Evolutionary conservation across 2,888 invertebrate genomes (phyloP), one percentile per base, ranked within the genome.

Genomic region (Shargacucullia verbasci): DNA sequence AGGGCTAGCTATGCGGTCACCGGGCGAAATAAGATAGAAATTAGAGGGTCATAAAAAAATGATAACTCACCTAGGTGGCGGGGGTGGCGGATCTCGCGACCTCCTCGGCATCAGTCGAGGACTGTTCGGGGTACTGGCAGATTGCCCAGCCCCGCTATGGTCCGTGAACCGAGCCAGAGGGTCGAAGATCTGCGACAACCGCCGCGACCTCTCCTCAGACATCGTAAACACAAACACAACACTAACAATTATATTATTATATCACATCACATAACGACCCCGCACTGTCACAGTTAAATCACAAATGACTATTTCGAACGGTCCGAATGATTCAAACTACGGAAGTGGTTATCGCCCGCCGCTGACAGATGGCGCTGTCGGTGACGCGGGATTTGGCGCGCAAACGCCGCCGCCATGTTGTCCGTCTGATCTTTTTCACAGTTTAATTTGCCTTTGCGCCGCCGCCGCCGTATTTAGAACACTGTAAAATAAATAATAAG

Each of bases 101-200:
- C 95, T 88, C 57, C 95, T 94, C 45, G 96, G 96, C 93, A 97
- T 83, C 66, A 97, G 90, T 61, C 96, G 94, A 20, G 97, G 97
- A 81, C 97, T 97, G 80, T 96, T 96, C 45, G 97, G 96, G 27
- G 96, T 96, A 62, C 96, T 96, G 41, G 88, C 88, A 54, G 94
- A 94, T 46, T 90, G 92, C 7, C 92, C 91, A 78, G 95, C 90
- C 75, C 95, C 91, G 75, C 95, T 95, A 76, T 95, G 92, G 85
- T 97, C 96, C 88, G 96, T 96, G 68, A 97, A 94, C 87, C 97
- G 94, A 68, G 97, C 95, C 82, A 97, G 94, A 74, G 97, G 97
- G 91, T 97, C 97, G 87, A 97, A 97, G 79, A 97, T 96, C 94
- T 97, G 97, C 88, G 97, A 97, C 88, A 97, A 92, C 84, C 97